Conservation (phyloP, 2,797 vertebrate genomes). For the Columba guinea region DNA sequence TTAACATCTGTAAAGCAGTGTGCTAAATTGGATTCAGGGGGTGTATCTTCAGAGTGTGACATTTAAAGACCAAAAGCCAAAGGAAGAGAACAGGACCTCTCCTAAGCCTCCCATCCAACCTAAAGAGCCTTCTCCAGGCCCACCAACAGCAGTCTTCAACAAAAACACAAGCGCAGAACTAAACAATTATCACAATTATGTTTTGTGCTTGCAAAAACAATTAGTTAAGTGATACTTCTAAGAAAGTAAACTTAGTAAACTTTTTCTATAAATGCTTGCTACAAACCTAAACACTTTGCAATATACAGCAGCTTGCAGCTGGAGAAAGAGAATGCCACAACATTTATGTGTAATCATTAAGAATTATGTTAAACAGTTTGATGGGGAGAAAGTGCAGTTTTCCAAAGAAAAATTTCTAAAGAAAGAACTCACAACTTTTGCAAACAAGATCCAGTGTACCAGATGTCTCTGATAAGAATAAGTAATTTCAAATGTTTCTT, state of each 20-base stretch:
- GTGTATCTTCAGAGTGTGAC: not conserved
- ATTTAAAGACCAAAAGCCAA: not conserved
- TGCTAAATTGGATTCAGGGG: not conserved
- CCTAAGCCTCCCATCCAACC: not conserved
- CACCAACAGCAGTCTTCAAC: not conserved
- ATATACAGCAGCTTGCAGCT: constrained; percentile 26
- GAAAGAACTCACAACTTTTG: not conserved
- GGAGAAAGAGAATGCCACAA: constrained; percentile 3
- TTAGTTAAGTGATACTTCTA: constrained; percentile 13
- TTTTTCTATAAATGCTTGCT: not conserved
- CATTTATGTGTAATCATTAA: not conserved
- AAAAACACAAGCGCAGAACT: not conserved
- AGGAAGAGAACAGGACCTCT: not conserved
- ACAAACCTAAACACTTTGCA: constrained; percentile 20
- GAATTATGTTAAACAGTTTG: constrained; percentile 24
- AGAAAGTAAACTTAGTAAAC: constrained; percentile 2
- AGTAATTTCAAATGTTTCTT: not conserved
- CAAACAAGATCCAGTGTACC: not conserved
- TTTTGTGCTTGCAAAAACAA: not conserved
- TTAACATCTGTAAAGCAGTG: not conserved
- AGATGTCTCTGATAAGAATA: constrained; percentile 1
- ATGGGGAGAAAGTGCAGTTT: not conserved
- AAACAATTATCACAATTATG: not conserved
- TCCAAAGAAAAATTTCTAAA: not conserved
- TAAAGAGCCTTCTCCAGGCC: not conserved